phyloP scores from a whole-genome alignment of 2,113 vertebrate genomes.

The Otus sunia region DNA sequence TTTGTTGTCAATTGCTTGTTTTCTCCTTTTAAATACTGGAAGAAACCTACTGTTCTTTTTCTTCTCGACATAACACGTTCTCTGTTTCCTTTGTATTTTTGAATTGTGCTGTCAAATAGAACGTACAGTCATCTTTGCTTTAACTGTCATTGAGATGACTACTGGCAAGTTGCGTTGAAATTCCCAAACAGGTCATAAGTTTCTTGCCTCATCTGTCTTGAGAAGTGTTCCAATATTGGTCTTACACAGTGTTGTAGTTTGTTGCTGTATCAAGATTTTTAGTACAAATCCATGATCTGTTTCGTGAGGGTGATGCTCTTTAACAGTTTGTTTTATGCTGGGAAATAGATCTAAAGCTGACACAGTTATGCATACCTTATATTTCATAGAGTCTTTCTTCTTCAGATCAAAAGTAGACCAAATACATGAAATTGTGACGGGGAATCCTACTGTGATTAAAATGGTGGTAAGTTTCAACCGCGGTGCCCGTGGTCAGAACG shows the following conservation, averaged over 20 bases:
- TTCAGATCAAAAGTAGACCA: constrained; percentile 96
- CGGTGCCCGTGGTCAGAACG: constrained; percentile 94
- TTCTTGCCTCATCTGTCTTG: neutral
- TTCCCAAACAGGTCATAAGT: neutral
- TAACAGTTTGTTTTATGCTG: neutral
- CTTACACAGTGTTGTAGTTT: neutral
- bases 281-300: neutral
- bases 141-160: neutral
- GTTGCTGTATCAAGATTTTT: neutral
- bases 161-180: neutral
- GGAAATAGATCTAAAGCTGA: neutral
- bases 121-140: neutral
- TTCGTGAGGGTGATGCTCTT: neutral
- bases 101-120: neutral
- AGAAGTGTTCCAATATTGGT: neutral
- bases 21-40: neutral
- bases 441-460: constrained; percentile 97
- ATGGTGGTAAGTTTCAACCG: constrained; percentile 99
- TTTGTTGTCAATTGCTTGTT: neutral
- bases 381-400: constrained; percentile 16
- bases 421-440: constrained; percentile 96
- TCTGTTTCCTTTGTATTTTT: neutral
- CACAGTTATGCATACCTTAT: neutral
- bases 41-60: neutral
- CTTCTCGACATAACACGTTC: neutral